Conservation (phyloP, 2,888 invertebrate genomes). For the Plagodis dolabraria region DNA sequence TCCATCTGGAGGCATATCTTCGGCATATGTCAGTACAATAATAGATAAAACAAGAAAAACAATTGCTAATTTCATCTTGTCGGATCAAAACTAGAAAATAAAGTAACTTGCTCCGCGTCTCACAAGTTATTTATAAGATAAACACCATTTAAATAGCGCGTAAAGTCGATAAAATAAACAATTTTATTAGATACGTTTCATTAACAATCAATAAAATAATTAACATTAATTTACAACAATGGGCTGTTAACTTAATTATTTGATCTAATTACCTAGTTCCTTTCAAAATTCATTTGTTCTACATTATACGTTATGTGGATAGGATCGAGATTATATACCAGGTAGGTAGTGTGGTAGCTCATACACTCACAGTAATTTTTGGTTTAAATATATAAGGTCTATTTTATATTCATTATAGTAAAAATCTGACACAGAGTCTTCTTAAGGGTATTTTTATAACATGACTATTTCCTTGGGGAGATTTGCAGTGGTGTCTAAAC, state of each 20-base stretch:
- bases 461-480: too few relatives aligned
- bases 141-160: background rate
- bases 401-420: too few relatives aligned
- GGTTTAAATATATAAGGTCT: too few relatives aligned
- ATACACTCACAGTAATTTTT: too few relatives aligned
- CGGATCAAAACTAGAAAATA: background rate
- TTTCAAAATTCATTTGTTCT: background rate
- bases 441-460: too few relatives aligned
- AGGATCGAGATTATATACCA: background rate
- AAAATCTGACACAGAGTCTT: too few relatives aligned
- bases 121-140: background rate
- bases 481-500: too few relatives aligned
- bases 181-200: background rate
- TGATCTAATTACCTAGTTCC: background rate
- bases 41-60: background rate
- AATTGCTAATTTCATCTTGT: background rate
- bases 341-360: background rate
- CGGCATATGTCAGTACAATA: background rate
- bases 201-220: background rate
- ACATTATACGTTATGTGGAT: background rate
- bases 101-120: background rate
- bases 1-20: background rate
- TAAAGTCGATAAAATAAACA: background rate
- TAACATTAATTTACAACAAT: background rate
- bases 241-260: background rate